A percentile compares a stretch with the other conserved stretches of the same genome.
These are phyloP conservation scores for Symphodus melops DNA, from an alignment of 2,113 vertebrate genomes.

Conservation along the genomic window DNA sequence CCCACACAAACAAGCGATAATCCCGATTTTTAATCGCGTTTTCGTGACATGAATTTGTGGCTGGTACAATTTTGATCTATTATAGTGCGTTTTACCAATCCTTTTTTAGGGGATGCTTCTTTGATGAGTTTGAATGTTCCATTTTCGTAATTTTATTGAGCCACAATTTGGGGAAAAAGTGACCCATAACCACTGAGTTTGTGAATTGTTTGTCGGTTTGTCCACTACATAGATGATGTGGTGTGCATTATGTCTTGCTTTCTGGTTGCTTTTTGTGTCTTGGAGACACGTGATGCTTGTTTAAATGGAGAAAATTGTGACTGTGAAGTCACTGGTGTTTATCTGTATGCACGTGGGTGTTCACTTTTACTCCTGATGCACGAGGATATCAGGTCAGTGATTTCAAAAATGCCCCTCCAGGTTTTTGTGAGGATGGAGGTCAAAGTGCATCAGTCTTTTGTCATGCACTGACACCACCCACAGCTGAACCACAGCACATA, in stretches of 20 bases:
- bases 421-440: slow-evolving; percentile 49
- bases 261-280: slow-evolving; percentile 8
- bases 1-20: neutral
- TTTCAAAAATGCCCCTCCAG: slow-evolving; percentile 44
- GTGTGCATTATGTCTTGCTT: slow-evolving; percentile 18
- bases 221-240: slow-evolving; percentile 19
- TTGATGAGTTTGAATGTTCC: neutral
- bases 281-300: slow-evolving; percentile 12
- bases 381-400: slow-evolving; percentile 25
- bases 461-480: slow-evolving; percentile 48
- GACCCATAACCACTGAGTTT: too few relatives aligned
- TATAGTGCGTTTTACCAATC: too few relatives aligned
- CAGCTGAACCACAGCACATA: slow-evolving; percentile 42
- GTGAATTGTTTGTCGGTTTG: neutral
- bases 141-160: neutral
- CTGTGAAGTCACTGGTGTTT: slow-evolving; percentile 2
- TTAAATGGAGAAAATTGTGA: neutral
- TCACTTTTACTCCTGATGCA: neutral
- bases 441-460: slow-evolving; percentile 51
- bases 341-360: neutral
- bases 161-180: neutral
- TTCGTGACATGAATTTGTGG: neutral
- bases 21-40: neutral
- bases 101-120: neutral
- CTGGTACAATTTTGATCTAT: neutral